Percentiles rank a stretch among this genome's conserved stretches.
Evolutionary conservation across 2,113 vertebrate species (phyloP).

Genomic region (Nothoprocta perdicaria): DNA sequence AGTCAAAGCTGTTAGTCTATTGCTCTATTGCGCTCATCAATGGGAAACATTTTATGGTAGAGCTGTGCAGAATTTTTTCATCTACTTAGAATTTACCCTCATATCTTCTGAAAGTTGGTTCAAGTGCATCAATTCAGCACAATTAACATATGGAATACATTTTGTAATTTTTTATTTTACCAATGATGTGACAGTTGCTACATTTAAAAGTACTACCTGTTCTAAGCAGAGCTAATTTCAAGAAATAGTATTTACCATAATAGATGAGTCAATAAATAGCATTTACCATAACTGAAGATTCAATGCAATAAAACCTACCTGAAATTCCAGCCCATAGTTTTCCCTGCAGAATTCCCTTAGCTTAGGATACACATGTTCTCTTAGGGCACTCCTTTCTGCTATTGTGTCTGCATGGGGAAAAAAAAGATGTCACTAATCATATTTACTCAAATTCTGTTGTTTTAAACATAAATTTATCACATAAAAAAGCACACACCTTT

Average conservation of each 20-base stretch:
- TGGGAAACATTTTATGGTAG: background rate
- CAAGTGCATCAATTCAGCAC: background rate
- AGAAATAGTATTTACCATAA: background rate
- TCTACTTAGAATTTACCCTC: background rate
- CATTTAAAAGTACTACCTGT: background rate
- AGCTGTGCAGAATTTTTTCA: background rate
- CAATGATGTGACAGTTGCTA: background rate
- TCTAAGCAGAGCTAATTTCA: background rate
- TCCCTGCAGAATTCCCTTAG: conserved; percentile 99
- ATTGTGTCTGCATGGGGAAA: conserved; percentile 86
- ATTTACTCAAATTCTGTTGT: background rate
- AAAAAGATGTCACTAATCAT: background rate
- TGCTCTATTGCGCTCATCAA: background rate
- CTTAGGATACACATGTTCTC: conserved; percentile 96
- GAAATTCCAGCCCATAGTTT: conserved; percentile 98
- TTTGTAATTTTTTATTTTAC: background rate
- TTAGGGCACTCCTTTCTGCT: conserved; percentile 93
- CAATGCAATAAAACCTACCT: conserved; percentile 79
- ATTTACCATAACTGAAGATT: background rate
- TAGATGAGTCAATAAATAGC: background rate
- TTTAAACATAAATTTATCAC: background rate
- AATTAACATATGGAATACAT: background rate
- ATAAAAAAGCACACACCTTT: background rate
- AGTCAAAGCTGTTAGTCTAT: background rate
- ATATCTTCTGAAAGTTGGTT: background rate